phyloP scores from a whole-genome alignment of 64 coral and sea anemone species.

The Exaiptasia diaphana region DNA sequence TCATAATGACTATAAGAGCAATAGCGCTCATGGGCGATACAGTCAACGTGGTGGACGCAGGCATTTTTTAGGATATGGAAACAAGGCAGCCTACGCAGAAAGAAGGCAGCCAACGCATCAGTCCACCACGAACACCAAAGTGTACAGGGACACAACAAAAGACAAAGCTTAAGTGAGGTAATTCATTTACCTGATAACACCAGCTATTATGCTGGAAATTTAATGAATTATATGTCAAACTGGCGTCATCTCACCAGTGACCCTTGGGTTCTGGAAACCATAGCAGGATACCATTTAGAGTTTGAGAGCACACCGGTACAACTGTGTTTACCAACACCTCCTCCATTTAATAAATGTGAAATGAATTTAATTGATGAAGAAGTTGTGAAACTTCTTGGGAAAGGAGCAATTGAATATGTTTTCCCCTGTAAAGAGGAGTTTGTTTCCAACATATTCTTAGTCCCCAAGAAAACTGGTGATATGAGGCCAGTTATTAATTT shows the following conservation, averaged over 20 bases:
- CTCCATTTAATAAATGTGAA: slow-evolving; percentile 22
- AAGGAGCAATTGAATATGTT: slow-evolving; percentile 36
- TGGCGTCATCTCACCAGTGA: slow-evolving; percentile 73
- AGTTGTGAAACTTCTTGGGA: slow-evolving; percentile 42
- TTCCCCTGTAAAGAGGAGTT: slow-evolving; percentile 31
- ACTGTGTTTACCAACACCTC: not conserved
- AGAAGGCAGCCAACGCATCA: not conserved
- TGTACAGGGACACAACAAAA: slow-evolving; percentile 4
- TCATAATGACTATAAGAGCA: slow-evolving; percentile 14
- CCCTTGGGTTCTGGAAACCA: slow-evolving; percentile 67
- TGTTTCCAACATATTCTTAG: slow-evolving; percentile 51
- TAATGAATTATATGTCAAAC: slow-evolving; percentile 38
- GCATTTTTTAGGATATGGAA: slow-evolving; percentile 63
- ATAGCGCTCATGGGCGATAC: not conserved
- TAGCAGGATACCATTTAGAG: slow-evolving; percentile 73
- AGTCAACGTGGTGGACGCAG: slow-evolving; percentile 8
- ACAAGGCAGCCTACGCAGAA: not conserved
- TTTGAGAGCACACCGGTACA: slow-evolving; percentile 36
- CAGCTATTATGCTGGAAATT: slow-evolving; percentile 28
- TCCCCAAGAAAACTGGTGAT: slow-evolving; percentile 54
- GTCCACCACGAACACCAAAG: not conserved
- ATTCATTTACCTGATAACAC: not conserved
- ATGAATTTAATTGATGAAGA: slow-evolving; percentile 45
- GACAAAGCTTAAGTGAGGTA: slow-evolving; percentile 40
- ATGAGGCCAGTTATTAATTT: slow-evolving; percentile 62